Percentiles rank a stretch among this genome's conserved stretches.
Conservation (phyloP, 2,888 invertebrate species). For the Nephrocerus scutellatus region DNA sequence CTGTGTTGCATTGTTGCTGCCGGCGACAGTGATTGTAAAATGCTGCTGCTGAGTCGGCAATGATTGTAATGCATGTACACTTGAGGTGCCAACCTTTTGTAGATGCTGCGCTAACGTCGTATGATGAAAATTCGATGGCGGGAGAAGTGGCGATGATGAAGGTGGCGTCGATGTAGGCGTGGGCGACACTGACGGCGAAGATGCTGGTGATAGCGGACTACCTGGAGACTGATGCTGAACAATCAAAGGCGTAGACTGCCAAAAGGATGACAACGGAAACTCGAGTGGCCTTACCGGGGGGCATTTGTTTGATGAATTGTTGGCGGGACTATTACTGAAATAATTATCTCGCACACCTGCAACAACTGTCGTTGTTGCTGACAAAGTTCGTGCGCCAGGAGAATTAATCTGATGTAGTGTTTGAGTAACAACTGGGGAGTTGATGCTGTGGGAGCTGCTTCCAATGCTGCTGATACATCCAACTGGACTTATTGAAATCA, state of each 20-base stretch:
- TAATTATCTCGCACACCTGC: conserved; percentile 1
- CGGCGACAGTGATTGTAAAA: conserved; percentile 2
- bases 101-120: conserved; percentile 43
- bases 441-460: too few relatives aligned
- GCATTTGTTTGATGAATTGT: conserved; percentile 31
- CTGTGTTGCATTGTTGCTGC: conserved; percentile 3
- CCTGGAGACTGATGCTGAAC: conserved; percentile 7
- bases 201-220: conserved; percentile 19
- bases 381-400: too few relatives aligned
- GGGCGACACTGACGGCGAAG: conserved; percentile 26
- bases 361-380: conserved; percentile 13
- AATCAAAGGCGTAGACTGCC: too few relatives aligned
- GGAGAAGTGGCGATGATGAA: conserved; percentile 27
- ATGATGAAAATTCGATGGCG: conserved; percentile 45
- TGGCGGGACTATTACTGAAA: conserved; percentile 32
- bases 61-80: not conserved
- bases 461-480: too few relatives aligned
- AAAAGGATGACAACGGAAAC: conserved; percentile 33
- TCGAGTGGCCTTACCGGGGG: conserved; percentile 21
- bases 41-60: conserved; percentile 21
- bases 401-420: too few relatives aligned
- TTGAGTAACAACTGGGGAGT: too few relatives aligned
- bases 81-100: conserved; percentile 32
- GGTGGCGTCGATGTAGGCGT: conserved; percentile 18
- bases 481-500: too few relatives aligned